Conservation (phyloP, 2,888 invertebrate species). For the Sepiola atlantica region DNA sequence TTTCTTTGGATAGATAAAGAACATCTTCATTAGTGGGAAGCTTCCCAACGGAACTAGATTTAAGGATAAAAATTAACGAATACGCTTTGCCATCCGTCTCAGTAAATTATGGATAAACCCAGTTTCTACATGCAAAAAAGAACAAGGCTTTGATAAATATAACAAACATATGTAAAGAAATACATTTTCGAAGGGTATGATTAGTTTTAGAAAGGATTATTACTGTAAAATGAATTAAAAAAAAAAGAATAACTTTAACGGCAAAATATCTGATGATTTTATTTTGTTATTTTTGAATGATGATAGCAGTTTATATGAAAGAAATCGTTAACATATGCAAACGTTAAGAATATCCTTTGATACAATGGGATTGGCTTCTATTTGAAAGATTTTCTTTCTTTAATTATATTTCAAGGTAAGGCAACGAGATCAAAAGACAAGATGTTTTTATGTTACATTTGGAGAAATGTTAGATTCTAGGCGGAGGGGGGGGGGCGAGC, state of each 20-base stretch:
- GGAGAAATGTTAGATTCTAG: neutral
- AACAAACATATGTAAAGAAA: neutral
- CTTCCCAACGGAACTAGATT: too few species aligned
- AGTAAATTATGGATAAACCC: too few species aligned
- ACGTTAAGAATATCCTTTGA: neutral
- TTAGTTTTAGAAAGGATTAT: neutral
- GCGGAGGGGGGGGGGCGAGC: neutral
- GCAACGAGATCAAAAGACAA: neutral
- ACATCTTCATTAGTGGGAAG: too few species aligned
- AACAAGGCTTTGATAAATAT: too few species aligned
- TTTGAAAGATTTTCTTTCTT: neutral
- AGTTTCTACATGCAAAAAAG: too few species aligned
- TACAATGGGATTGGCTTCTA: neutral
- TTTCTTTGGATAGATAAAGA: too few species aligned
- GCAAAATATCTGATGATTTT: neutral
- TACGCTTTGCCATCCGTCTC: too few species aligned
- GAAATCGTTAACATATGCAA: neutral
- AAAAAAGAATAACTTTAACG: neutral
- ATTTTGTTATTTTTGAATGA: too few species aligned
- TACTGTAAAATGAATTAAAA: neutral
- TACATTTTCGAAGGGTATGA: neutral
- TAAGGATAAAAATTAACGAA: too few species aligned
- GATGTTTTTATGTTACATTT: neutral
- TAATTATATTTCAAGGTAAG: neutral
- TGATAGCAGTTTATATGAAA: neutral